Conservation (phyloP, 2,888 invertebrate genomes). For the Phortica okadai region DNA sequence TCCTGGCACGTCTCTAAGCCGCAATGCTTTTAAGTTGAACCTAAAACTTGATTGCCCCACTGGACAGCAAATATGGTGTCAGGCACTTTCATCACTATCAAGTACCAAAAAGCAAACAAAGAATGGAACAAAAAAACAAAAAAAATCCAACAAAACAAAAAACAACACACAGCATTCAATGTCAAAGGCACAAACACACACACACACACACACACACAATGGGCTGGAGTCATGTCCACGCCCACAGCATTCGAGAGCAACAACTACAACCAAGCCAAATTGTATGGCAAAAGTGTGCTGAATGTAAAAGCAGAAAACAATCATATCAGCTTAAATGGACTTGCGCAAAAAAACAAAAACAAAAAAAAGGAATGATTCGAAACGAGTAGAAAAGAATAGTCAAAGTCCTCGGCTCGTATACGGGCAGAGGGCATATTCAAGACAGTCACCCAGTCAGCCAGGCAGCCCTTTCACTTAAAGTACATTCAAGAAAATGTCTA, state of each 20-base stretch:
- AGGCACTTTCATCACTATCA: constrained; percentile 36
- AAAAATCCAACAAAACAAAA: constrained; percentile 4
- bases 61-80: constrained; percentile 17
- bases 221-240: not conserved
- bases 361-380: not conserved
- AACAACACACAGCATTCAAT: not conserved
- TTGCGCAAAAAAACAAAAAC: not conserved
- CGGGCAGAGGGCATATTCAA: not conserved
- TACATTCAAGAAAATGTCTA: constrained; percentile 7
- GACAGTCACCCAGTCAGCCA: not conserved
- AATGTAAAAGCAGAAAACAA: constrained; percentile 32
- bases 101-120: constrained; percentile 41
- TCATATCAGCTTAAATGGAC: constrained; percentile 36
- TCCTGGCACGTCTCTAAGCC: not conserved
- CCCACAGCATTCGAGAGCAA: not conserved
- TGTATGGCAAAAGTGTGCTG: not conserved
- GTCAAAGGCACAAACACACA: constrained; percentile 18
- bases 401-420: not conserved
- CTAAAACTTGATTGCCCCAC: not conserved
- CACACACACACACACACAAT: not conserved
- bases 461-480: constrained; percentile 18
- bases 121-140: constrained; percentile 10
- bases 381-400: not conserved
- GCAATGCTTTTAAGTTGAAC: constrained; percentile 11
- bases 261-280: not conserved